These are phyloP conservation scores for Microcebus tavaratra DNA, from an alignment of 2,113 vertebrate genomes.

Conservation along the genomic window DNA sequence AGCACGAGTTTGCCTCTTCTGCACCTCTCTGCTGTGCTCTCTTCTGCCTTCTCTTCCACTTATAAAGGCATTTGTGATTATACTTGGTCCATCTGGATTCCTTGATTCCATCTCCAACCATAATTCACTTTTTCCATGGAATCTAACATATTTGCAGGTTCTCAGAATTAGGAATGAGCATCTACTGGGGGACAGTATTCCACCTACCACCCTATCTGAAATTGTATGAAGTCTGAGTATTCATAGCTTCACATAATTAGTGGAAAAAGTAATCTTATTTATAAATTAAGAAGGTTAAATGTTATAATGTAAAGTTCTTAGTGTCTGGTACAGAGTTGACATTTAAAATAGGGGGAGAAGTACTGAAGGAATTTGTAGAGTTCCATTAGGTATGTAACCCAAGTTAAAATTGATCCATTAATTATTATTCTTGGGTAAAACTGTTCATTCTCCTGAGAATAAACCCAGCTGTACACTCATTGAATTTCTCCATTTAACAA, in stretches of 20 bases:
- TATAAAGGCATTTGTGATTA: not conserved
- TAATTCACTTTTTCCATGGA: not conserved
- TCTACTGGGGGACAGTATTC: not conserved
- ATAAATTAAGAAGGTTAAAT: not conserved
- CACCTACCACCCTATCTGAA: not conserved
- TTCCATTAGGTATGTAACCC: not conserved
- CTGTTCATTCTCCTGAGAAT: not conserved
- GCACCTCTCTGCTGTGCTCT: not conserved
- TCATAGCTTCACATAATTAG: too few relatives aligned
- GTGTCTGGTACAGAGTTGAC: not conserved
- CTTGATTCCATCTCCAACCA: not conserved
- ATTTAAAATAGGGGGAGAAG: not conserved
- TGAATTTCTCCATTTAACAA: not conserved
- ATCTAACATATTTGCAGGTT: not conserved
- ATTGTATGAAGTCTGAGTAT: not conserved
- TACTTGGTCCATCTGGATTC: not conserved
- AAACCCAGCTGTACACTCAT: rapidly evolving
- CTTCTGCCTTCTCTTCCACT: not conserved
- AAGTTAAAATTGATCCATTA: not conserved
- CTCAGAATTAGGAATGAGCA: not conserved
- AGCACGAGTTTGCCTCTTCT: not conserved
- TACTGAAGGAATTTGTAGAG: not conserved
- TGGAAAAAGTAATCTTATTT: not conserved
- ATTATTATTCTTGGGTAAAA: not conserved
- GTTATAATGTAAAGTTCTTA: not conserved